A percentile compares a stretch with the other conserved stretches of the same genome.
Evolutionary conservation across 2,888 invertebrate species (phyloP).

Genomic region (Cynaeus angustus): DNA sequence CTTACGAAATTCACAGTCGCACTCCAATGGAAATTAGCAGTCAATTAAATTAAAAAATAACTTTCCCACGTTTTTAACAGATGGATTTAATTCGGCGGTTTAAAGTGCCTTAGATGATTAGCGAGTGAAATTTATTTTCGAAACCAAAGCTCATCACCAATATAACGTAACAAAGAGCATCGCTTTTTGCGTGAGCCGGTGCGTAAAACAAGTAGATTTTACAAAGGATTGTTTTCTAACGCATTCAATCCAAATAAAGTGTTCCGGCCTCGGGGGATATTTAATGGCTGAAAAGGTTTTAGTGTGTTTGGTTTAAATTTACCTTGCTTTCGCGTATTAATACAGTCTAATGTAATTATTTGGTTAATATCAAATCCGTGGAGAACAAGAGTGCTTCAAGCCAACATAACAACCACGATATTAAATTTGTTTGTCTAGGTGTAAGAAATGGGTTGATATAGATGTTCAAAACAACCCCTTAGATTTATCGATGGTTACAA

Average conservation of each 20-base stretch:
- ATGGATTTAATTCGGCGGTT: too few species aligned
- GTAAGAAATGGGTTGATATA: slow-evolving; percentile 7
- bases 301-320: slow-evolving; percentile 54
- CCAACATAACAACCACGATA: slow-evolving; percentile 18
- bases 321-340: slow-evolving; percentile 49
- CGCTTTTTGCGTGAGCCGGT: slow-evolving; percentile 37
- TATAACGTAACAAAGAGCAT: slow-evolving; percentile 26
- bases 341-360: slow-evolving; percentile 53
- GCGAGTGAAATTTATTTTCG: slow-evolving; percentile 5
- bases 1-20: not conserved
- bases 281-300: slow-evolving; percentile 57
- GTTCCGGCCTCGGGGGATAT: slow-evolving; percentile 54
- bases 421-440: slow-evolving; percentile 9
- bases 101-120: too few species aligned
- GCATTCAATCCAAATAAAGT: slow-evolving; percentile 58
- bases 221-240: slow-evolving; percentile 56
- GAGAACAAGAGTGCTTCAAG: slow-evolving; percentile 35
- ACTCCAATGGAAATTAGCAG: too few species aligned
- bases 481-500: slow-evolving; percentile 4
- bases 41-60: slow-evolving; percentile 9
- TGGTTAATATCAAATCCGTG: slow-evolving; percentile 51
- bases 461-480: not conserved
- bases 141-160: slow-evolving; percentile 7
- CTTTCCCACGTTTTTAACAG: too few species aligned
- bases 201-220: slow-evolving; percentile 53